These are phyloP conservation scores for Cerastis rubricosa DNA, from an alignment of 2,888 invertebrate genomes.

Conservation along the genomic window DNA sequence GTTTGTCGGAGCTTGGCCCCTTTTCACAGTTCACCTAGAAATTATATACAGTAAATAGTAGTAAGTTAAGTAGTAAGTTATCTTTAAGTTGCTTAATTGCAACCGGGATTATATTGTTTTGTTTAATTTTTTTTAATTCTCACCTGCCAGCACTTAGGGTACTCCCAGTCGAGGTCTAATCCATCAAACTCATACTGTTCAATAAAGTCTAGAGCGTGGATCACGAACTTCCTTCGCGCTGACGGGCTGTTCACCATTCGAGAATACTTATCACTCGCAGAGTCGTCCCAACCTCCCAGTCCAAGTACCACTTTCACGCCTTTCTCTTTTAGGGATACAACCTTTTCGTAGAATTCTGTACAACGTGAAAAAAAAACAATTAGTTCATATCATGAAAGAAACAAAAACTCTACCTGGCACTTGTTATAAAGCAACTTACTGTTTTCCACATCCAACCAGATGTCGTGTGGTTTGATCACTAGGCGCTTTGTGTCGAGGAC, in stretches of 20 bases:
- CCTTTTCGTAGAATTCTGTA: slow-evolving; percentile 96
- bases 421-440: slow-evolving; percentile 87
- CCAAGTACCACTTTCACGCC: slow-evolving; percentile 96
- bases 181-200: slow-evolving; percentile 96
- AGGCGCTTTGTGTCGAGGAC: slow-evolving; percentile 94
- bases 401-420: neutral
- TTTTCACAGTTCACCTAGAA: slow-evolving; percentile 94
- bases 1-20: slow-evolving; percentile 95
- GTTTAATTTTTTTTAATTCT: slow-evolving; percentile 45
- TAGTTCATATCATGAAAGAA: neutral
- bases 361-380: neutral
- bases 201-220: slow-evolving; percentile 94
- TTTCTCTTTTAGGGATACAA: slow-evolving; percentile 93
- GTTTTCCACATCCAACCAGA: slow-evolving; percentile 97
- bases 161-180: slow-evolving; percentile 98
- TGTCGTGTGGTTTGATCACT: slow-evolving; percentile 96
- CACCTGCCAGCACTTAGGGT: slow-evolving; percentile 97
- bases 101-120: no score
- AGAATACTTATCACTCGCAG: slow-evolving; percentile 97
- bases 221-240: slow-evolving; percentile 93
- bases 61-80: no score
- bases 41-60: no score
- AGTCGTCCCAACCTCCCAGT: slow-evolving; percentile 99
- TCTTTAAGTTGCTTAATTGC: no score
- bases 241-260: slow-evolving; percentile 94